A percentile compares a stretch with the other conserved stretches of the same genome.
phyloP scores from a whole-genome alignment of 2,113 vertebrate genomes.

The Actinemys pallida region DNA sequence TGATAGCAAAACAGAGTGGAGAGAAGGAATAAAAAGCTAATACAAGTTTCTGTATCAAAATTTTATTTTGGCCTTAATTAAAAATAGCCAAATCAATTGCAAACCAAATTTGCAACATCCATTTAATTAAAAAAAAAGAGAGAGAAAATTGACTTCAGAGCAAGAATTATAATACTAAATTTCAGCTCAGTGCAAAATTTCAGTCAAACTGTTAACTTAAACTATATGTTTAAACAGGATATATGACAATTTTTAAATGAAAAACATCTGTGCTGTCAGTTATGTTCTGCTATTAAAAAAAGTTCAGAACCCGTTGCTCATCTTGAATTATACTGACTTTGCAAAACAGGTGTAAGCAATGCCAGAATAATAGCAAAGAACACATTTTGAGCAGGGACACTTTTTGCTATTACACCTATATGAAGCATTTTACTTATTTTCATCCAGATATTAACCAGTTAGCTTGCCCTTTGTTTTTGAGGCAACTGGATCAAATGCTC shows the following conservation, averaged over 20 bases:
- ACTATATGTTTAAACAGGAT: background rate
- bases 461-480: background rate
- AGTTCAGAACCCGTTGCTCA: background rate
- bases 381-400: background rate
- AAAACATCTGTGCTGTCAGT: background rate
- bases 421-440: background rate
- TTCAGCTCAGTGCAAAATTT: background rate
- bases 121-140: background rate
- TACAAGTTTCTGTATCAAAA: background rate
- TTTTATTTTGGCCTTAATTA: conserved; percentile 11
- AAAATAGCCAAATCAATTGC: background rate
- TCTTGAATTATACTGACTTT: background rate
- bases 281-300: background rate
- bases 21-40: background rate
- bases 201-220: background rate
- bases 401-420: background rate
- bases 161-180: background rate
- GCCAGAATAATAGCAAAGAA: background rate
- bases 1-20: conserved; percentile 2
- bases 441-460: background rate
- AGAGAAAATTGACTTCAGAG: background rate
- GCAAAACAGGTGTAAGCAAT: background rate
- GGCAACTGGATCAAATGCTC: background rate
- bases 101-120: background rate
- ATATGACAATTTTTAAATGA: background rate